Conservation (phyloP, 2,113 vertebrate genomes). For the Sylvilagus bachmani region DNA sequence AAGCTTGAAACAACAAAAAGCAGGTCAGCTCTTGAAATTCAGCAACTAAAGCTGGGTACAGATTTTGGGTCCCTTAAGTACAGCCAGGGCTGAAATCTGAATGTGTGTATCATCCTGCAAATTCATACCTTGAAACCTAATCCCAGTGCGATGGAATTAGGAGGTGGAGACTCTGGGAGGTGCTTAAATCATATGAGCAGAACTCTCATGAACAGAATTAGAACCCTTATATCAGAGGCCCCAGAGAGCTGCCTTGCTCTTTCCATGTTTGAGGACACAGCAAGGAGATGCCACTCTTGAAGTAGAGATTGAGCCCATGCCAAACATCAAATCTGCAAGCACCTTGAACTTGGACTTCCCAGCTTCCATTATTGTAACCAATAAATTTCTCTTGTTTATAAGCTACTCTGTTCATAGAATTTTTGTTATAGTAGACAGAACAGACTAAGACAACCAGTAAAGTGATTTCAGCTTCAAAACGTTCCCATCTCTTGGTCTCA, state of each 20-base stretch:
- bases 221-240: no score
- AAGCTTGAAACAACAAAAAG: slow-evolving; percentile 20
- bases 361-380: background rate
- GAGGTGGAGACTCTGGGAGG: background rate
- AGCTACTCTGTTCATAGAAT: background rate
- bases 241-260: background rate
- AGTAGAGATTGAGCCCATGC: background rate
- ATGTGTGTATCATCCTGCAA: background rate
- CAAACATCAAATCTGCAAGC: background rate
- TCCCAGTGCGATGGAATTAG: background rate
- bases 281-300: background rate
- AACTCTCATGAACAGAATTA: background rate
- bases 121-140: background rate
- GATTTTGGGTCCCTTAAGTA: background rate
- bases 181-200: background rate
- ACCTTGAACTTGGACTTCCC: background rate
- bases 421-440: background rate
- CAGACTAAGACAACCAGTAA: background rate
- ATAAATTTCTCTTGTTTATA: background rate
- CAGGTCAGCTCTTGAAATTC: slow-evolving; percentile 34
- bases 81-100: background rate
- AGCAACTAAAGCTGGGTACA: background rate
- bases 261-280: background rate
- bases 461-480: background rate
- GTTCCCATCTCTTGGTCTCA: background rate